Evolutionary conservation across 2,888 invertebrate genomes (phyloP).

Genomic region (Yponomeuta malinellus): DNA sequence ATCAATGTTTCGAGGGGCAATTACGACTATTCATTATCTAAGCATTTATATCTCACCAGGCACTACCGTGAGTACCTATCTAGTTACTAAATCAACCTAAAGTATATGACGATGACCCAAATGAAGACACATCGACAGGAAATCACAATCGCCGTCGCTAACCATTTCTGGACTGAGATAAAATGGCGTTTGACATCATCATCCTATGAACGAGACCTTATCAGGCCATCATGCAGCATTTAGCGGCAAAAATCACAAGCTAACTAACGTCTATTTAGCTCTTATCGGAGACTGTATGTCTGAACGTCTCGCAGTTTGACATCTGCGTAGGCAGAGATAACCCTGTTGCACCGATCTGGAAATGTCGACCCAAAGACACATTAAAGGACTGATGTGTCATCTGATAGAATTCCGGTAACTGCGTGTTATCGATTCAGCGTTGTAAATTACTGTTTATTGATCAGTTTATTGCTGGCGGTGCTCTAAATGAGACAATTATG

Average conservation of each 20-base stretch:
- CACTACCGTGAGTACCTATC: no score
- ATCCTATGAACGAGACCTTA: neutral
- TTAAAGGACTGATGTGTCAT: constrained; percentile 29
- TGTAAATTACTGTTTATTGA: neutral
- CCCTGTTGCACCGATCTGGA: constrained; percentile 17
- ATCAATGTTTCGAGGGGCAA: no score
- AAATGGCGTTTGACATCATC: neutral
- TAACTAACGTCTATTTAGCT: neutral
- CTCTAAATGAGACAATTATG: neutral
- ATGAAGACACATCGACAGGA: constrained; percentile 1
- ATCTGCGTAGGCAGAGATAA: constrained; percentile 15
- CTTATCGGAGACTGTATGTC: constrained; percentile 16
- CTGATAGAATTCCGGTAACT: constrained; percentile 15
- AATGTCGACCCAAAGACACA: constrained; percentile 36
- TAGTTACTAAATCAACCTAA: neutral
- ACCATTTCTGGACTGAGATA: neutral
- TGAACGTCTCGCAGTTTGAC: constrained; percentile 16
- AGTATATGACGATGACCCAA: neutral
- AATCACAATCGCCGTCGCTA: neutral
- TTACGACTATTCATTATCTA: no score
- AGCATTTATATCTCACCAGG: no score
- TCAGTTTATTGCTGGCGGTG: neutral
- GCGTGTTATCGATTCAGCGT: neutral
- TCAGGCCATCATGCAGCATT: neutral
- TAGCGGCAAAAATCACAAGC: neutral